Percentiles rank a stretch among this genome's conserved stretches.
These are phyloP conservation scores for Cherax destructor DNA, from an alignment of 1,140 invertebrate genomes.

Conservation along the genomic window DNA sequence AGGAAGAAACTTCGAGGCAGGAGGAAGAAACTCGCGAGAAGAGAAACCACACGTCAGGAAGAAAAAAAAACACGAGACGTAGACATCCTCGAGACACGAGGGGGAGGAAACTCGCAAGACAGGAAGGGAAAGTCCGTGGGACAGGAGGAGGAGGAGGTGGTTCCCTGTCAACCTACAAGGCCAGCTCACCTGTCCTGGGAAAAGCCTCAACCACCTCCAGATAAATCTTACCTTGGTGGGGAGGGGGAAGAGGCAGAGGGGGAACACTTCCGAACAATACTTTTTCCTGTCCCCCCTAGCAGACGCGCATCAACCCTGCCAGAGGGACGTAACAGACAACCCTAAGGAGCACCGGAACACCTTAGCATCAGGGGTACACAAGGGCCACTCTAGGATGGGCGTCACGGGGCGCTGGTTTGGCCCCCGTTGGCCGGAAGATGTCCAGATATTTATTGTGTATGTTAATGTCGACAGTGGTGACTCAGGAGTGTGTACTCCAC, in stretches of 20 bases:
- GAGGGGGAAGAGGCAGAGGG: too few species aligned
- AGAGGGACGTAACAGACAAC: neutral
- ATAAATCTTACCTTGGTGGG: neutral
- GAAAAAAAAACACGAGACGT: too few species aligned
- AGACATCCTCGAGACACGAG: neutral
- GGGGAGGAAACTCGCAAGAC: neutral
- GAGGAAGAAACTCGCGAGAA: neutral
- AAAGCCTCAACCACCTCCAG: conserved; percentile 13
- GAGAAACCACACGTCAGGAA: too few species aligned
- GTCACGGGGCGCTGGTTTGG: neutral
- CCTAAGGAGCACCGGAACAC: neutral
- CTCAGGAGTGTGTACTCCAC: conserved; percentile 65
- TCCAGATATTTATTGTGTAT: conserved; percentile 64
- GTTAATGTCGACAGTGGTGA: conserved; percentile 52
- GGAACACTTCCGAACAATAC: conserved; percentile 56
- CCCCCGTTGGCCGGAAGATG: conserved; percentile 38
- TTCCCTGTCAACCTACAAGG: neutral
- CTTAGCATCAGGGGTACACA: too few species aligned
- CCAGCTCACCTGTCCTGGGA: conserved; percentile 41
- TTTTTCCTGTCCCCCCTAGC: conserved; percentile 18
- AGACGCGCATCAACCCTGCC: neutral
- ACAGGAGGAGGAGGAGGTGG: too few species aligned
- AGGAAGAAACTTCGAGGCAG: neutral
- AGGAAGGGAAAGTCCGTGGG: too few species aligned
- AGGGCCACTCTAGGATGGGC: neutral